Conservation (phyloP, 2,888 invertebrate species). For the Peribatodes rhomboidaria region DNA sequence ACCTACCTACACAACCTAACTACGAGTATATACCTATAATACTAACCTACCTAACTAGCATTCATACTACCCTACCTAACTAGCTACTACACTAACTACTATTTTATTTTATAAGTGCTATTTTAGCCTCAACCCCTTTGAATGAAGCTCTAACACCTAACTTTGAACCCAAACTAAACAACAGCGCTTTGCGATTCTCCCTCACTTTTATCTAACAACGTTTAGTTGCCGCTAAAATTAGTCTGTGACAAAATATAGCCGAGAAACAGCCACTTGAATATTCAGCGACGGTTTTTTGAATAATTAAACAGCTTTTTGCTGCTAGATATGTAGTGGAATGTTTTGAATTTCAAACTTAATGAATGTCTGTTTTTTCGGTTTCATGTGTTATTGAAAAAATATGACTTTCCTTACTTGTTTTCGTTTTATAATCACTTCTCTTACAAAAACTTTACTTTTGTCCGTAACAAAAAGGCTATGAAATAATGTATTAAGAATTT, state of each 20-base stretch:
- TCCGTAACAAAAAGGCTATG: too few species aligned
- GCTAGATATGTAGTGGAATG: slow-evolving; percentile 29
- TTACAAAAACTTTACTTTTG: too few species aligned
- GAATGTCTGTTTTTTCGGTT: neutral
- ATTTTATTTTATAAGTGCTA: too few species aligned
- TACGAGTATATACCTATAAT: too few species aligned
- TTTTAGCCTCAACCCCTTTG: slow-evolving; percentile 13
- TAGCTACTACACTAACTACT: too few species aligned
- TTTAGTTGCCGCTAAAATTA: slow-evolving; percentile 20
- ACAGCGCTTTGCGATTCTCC: slow-evolving; percentile 13
- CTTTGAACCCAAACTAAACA: slow-evolving; percentile 19
- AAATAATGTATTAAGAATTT: too few species aligned
- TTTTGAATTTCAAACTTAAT: neutral
- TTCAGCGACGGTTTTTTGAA: slow-evolving; percentile 43
- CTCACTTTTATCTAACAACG: slow-evolving; percentile 24
- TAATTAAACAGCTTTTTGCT: slow-evolving; percentile 45
- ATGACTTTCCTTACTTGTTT: too few species aligned
- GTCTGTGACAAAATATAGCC: slow-evolving; percentile 20
- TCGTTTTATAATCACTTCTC: too few species aligned
- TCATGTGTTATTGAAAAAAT: neutral
- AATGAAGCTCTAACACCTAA: slow-evolving; percentile 10
- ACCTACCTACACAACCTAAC: too few species aligned
- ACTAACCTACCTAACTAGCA: too few species aligned
- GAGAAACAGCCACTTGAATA: slow-evolving; percentile 35
- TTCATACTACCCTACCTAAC: too few species aligned